phyloP scores from a whole-genome alignment of 2,888 invertebrate genomes.

The Allolobophora icterica region DNA sequence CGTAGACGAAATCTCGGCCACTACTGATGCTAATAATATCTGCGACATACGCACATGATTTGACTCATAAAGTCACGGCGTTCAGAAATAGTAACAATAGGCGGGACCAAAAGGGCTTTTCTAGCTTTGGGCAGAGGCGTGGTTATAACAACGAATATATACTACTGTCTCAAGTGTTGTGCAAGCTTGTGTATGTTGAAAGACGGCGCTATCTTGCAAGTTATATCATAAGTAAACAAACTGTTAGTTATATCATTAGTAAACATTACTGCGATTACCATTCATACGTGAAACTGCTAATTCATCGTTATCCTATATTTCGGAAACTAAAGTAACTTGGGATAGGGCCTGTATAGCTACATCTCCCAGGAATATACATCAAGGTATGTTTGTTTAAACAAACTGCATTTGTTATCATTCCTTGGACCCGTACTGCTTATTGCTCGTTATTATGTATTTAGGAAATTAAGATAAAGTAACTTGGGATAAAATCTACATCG shows the following conservation, averaged over 20 bases:
- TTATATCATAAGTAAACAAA: neutral
- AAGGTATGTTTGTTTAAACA: neutral
- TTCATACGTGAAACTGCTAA: too few species aligned
- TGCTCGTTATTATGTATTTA: neutral
- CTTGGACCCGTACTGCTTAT: neutral
- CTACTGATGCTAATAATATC: neutral
- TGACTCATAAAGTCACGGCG: neutral
- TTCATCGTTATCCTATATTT: too few species aligned
- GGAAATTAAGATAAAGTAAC: neutral
- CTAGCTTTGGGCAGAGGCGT: neutral
- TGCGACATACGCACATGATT: neutral
- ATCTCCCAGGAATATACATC: too few species aligned
- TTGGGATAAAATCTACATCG: neutral
- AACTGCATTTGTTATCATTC: neutral
- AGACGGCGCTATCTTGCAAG: conserved; percentile 2
- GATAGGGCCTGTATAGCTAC: too few species aligned
- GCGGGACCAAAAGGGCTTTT: neutral
- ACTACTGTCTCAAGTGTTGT: neutral
- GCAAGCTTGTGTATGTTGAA: neutral
- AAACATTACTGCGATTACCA: too few species aligned
- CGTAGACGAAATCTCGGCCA: neutral
- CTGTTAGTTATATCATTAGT: too few species aligned
- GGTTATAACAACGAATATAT: neutral
- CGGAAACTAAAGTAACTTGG: too few species aligned
- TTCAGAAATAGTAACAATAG: conserved; percentile 2